Base-by-base conservation (phyloP, 2,888 invertebrate genomes). In the Platypus cylindrus region DNA sequence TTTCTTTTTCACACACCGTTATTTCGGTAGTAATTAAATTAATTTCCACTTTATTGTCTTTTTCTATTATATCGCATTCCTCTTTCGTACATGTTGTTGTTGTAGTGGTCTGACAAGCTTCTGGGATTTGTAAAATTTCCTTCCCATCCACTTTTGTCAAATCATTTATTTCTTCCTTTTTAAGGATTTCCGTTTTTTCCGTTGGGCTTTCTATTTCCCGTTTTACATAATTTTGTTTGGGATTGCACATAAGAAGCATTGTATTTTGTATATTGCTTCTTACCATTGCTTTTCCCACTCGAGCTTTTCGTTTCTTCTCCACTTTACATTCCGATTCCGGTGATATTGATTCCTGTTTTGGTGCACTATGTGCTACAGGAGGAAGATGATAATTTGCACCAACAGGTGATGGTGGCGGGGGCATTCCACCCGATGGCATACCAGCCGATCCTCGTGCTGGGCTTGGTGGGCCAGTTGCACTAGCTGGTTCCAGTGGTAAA, bases 401-500 rank as follows among this genome's bases (percentile, higher is more conserved):
- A 57, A 71, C 63, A n/a, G 63, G 61, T 12, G 71, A 71, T 41
- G 73, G 73, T 1, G 73, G 73, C 1, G 71, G 69, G 42, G 73
- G 75, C 46, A 73, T 71, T 2, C 74, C 75, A 4, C 74, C 76
- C 3, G 76, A 76, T 14, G 41, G 41, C 46, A 73, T 71, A 2
- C 74, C 75, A 3, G 74, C 76, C 5, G 76, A 76, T 13, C 77
- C 77, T 5, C 77, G 63, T 3, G 78, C 77, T 1, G 78, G 77
- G 31, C 76, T 77, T 1, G 77, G 76, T 2, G 76, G 75, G 2
- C 75, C 75, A n/a, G 61, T 60, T 40, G 65, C 61, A 53, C 66
- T 59, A 37, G 61, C 50, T 48, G 66, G 66, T 48, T 67, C 67
- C 45, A 63, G 48, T 3, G 67, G 66, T 30, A 67, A 55, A 13